These are phyloP conservation scores for Pterocles burchelli DNA, from an alignment of 2,113 vertebrate genomes.

Conservation along the genomic window DNA sequence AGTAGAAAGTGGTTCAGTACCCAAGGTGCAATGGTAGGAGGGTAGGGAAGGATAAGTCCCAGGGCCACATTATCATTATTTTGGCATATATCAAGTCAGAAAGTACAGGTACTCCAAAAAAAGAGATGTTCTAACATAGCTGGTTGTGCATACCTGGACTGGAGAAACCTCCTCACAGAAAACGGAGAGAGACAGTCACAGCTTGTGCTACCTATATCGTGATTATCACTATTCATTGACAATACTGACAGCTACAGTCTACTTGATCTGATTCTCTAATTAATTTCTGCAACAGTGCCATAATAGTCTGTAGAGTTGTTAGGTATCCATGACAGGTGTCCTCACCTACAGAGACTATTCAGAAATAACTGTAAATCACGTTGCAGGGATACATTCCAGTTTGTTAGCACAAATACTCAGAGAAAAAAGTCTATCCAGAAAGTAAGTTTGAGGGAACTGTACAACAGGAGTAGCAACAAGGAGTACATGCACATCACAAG, in stretches of 20 bases:
- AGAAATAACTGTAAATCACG: background rate
- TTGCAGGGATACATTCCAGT: background rate
- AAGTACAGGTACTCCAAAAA: background rate
- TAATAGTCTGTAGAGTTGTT: background rate
- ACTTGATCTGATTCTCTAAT: background rate
- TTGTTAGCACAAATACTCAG: background rate
- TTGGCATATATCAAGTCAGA: background rate
- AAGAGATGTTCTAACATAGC: background rate
- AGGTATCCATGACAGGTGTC: background rate
- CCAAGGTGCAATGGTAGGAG: background rate
- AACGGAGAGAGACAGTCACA: background rate
- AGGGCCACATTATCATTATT: background rate
- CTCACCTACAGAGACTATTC: background rate
- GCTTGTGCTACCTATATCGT: accelerated
- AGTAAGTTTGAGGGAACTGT: background rate
- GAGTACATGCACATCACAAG: background rate
- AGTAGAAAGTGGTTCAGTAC: background rate
- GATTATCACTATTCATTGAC: background rate
- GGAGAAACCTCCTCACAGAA: background rate
- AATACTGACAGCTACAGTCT: background rate
- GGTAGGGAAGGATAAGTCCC: background rate
- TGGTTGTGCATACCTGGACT: background rate
- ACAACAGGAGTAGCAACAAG: background rate
- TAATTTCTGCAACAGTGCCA: background rate
- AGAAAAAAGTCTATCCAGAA: background rate